Base-by-base conservation (phyloP, 2,888 invertebrate species). In the Aphodius sticticus region DNA sequence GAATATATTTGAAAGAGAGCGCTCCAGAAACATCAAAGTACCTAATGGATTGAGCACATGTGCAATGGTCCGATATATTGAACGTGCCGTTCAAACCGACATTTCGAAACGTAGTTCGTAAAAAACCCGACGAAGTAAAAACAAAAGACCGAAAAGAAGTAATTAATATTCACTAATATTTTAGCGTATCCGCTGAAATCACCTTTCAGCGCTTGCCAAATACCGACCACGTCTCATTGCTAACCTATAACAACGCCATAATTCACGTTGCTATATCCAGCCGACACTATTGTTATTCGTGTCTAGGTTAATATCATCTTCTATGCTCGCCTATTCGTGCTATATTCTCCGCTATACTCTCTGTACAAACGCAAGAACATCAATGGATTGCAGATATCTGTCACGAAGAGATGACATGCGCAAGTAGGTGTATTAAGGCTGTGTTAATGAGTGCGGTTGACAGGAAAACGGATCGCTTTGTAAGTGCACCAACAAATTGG, bases 401-500 rank as follows among this genome's bases (percentile, higher is more conserved):
- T 26, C 26, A 26, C 3, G 26, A 26, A 26, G 26, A 26, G 26
- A 26, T 26, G 26, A 26, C 26, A 26, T 26, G 26, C 3, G 26
- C 26, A 53, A 53, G 53, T 53, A 53, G 53, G 53, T 53, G 53
- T 7, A 53, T 1, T 53, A 53, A 53, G 53, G 53, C 4, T 12
- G 53, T 53, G 53, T 53, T 53, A 53, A 53, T 53, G 53, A 53
- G 74, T 36, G 74, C 36, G 35, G 37, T 15, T 37, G 74, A 74
- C 74, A 36, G 36, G 35, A 37, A 74, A n/a, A 74, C 36, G 15
- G 35, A 74, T 74, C 9, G 74, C 36, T 74, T 74, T 74, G 37
- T 74, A 74, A 74, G 74, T 74, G 74, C 74, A 74, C 35, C 36
- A 74, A 74, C 74, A 74, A 74, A 74, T 74, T 74, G 74, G 35